These are phyloP conservation scores for Synergus umbraculus DNA, from an alignment of 2,888 invertebrate genomes.

Conservation along the genomic window DNA sequence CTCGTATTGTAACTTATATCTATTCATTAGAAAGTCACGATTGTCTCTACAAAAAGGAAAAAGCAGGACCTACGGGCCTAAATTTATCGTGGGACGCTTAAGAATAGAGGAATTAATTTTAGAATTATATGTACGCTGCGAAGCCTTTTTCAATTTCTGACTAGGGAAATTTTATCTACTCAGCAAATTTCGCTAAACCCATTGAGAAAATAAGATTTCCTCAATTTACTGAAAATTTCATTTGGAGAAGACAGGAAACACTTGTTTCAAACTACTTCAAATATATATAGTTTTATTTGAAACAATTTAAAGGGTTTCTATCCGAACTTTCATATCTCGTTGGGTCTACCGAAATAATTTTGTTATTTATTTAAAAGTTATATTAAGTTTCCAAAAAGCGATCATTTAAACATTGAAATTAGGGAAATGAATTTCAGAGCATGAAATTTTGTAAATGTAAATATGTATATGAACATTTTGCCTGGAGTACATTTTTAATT, in stretches of 20 bases:
- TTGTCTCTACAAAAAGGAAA: not conserved
- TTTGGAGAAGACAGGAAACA: not conserved
- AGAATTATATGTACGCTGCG: not conserved
- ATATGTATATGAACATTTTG: constrained; percentile 21
- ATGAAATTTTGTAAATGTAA: constrained; percentile 29
- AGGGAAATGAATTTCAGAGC: constrained; percentile 24
- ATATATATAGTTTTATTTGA: constrained; percentile 27
- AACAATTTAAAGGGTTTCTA: constrained; percentile 2
- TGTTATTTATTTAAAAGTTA: constrained; percentile 28
- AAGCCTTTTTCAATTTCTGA: not conserved
- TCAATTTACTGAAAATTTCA: not conserved
- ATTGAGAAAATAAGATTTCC: not conserved
- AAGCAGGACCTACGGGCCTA: constrained; percentile 28
- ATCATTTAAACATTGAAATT: not conserved
- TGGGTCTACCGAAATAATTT: not conserved
- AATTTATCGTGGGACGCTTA: constrained; percentile 37
- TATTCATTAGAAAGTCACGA: constrained; percentile 11
- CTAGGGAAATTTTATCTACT: not conserved
- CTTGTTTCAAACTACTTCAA: not conserved
- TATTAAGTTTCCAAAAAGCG: constrained; percentile 15
- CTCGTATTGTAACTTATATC: constrained; percentile 34
- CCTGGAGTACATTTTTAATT: constrained; percentile 19
- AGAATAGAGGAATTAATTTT: not conserved
- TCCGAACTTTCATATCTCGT: not conserved
- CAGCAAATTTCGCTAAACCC: not conserved